phyloP scores from a whole-genome alignment of 2,797 vertebrate genomes.

The Urosaurus nigricauda region DNA sequence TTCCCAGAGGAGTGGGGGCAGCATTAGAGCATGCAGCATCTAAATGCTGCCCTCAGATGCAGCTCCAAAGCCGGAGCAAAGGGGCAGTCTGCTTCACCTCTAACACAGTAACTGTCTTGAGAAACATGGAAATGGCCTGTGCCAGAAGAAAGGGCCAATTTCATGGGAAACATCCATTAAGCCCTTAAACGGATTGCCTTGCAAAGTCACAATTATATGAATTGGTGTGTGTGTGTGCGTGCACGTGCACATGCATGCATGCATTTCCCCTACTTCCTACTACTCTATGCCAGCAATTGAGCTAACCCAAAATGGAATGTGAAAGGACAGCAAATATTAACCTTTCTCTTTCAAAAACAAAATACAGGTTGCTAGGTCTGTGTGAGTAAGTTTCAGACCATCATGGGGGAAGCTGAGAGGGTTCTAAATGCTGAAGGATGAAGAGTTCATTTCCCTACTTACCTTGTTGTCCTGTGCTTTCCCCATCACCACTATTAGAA shows the following conservation, averaged over 20 bases:
- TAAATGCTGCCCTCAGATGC: too few species aligned
- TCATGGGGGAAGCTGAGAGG: not conserved
- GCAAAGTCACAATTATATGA: too few species aligned
- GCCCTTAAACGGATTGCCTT: not conserved
- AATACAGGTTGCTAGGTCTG: not conserved
- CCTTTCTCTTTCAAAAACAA: constrained; percentile 18
- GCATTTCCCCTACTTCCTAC: not conserved
- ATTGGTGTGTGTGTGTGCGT: not conserved
- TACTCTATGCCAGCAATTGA: not conserved
- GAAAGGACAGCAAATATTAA: not conserved
- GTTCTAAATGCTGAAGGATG: not conserved
- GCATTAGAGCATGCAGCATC: too few species aligned
- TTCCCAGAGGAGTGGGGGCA: too few species aligned
- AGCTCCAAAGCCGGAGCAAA: too few species aligned
- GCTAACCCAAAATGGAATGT: not conserved
- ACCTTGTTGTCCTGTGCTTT: not conserved
- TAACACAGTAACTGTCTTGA: too few species aligned
- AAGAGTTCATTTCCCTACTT: not conserved
- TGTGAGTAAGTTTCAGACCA: not conserved
- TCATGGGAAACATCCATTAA: not conserved
- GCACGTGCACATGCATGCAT: too few species aligned
- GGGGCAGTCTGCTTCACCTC: too few species aligned
- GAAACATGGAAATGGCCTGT: not conserved
- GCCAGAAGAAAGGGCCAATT: not conserved
- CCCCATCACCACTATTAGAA: not conserved